A percentile compares a stretch with the other conserved stretches of the same genome.
These are phyloP conservation scores for Aphidius colemani DNA, from an alignment of 2,888 invertebrate genomes.

Conservation along the genomic window DNA sequence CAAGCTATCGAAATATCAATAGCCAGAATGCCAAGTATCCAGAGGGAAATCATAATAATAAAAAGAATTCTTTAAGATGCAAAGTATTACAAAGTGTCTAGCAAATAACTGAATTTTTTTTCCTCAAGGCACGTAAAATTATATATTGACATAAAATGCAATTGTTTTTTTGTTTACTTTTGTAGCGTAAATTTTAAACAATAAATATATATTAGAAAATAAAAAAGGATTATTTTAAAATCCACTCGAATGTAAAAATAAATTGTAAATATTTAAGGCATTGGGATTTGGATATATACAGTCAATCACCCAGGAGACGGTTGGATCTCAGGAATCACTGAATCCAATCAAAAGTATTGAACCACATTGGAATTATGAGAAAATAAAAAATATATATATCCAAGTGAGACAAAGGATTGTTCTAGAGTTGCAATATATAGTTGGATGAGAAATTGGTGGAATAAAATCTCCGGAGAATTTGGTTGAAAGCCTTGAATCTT, in stretches of 20 bases:
- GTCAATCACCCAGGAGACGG: too few species aligned
- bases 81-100: not conserved
- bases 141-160: not conserved
- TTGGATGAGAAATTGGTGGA: too few species aligned
- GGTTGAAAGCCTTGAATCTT: not conserved
- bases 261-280: too few species aligned
- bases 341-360: too few species aligned
- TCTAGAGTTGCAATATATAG: too few species aligned
- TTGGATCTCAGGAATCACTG: too few species aligned
- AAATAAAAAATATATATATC: not conserved
- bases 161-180: not conserved
- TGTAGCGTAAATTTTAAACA: too few species aligned
- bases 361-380: not conserved
- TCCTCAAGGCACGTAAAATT: not conserved
- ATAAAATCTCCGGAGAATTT: not conserved
- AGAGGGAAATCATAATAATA: constrained; percentile 5
- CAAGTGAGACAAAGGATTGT: too few species aligned
- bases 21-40: constrained; percentile 9
- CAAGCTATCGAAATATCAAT: constrained; percentile 16
- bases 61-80: constrained; percentile 10
- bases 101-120: not conserved
- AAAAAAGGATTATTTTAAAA: too few species aligned
- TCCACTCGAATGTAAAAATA: too few species aligned
- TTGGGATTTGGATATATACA: too few species aligned
- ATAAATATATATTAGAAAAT: too few species aligned